Evolutionary conservation across 35 echinoderm and acorn worm species (phyloP).

Genomic region (Lytechinus pictus): DNA sequence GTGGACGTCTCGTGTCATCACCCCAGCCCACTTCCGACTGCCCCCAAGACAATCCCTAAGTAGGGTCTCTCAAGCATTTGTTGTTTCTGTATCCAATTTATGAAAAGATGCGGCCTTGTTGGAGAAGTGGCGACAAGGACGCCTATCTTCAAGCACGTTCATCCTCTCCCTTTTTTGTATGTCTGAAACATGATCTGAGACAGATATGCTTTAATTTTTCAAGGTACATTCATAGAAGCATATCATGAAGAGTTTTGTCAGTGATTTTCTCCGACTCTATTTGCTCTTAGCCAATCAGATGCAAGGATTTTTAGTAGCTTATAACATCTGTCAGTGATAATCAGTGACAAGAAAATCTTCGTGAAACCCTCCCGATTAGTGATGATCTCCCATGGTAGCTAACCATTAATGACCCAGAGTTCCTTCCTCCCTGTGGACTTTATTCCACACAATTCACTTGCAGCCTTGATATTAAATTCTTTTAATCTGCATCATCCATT

Average conservation of each 20-base stretch:
- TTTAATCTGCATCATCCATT: background rate
- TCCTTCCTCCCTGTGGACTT: background rate
- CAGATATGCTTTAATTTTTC: background rate
- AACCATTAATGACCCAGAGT: background rate
- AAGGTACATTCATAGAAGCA: background rate
- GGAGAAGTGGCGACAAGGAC: conserved; percentile 7
- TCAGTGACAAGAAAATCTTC: too few relatives aligned
- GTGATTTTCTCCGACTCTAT: too few relatives aligned
- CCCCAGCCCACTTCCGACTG: background rate
- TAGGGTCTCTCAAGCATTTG: background rate
- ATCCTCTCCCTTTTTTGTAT: background rate
- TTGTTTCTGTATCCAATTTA: conserved; percentile 20
- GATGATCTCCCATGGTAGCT: background rate
- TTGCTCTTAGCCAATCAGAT: too few relatives aligned
- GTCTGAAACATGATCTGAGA: background rate
- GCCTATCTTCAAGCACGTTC: background rate
- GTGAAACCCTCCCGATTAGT: too few relatives aligned
- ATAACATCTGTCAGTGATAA: too few relatives aligned
- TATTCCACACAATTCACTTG: background rate
- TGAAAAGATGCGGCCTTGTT: conserved; percentile 10
- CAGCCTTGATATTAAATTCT: background rate
- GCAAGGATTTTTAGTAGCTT: too few relatives aligned
- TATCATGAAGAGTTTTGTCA: too few relatives aligned
- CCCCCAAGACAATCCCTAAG: background rate
- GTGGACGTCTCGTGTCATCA: conserved; percentile 9